Base-by-base conservation (phyloP, 2,797 vertebrate genomes). In the Urosaurus nigricauda region DNA sequence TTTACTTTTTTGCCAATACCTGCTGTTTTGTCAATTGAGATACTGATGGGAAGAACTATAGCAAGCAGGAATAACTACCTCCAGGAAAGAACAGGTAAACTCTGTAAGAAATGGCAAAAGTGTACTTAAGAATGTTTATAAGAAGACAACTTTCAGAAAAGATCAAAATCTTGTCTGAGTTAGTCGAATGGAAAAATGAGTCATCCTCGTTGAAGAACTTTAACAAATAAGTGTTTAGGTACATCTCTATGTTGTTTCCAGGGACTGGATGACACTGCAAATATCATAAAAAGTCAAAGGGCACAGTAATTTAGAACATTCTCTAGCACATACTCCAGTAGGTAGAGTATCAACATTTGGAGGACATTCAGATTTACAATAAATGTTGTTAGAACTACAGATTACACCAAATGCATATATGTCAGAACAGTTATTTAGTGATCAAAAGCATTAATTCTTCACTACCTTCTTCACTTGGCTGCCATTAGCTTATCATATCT, bases 11-110 rank as follows among this genome's bases (percentile, higher is more conserved):
- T 1, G 79, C n/a, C 0, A 0, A n/a, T 79, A 90, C 81, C 70
- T 83, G 87, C 78, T 87, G 85, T 35, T 94, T 56, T 58, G 58
- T 86, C 92, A 90, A 92, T 90, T 89, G 92, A 91, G 87, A 83
- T 56, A 51, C 7, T 40, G 40, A 65, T 78, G 84, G 85, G n/a
- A 94, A 90, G 17, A 86, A n/a, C 56, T 86, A 37, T 85, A 87
- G 7, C 40, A 93, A 56, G 73, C 51, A 92, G 84, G 32, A 92
- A 63, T 92, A 91, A 88, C 82, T 83, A 91, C 83, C 75, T 91
- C 35, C 77, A 92, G 65, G 70, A 91, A 92, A 93, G 26, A 89
- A 58, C 43, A 83, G 21, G 1, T 51, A 26, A 0, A 0, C 24
- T 92, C 51, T 58, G 32, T 79, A 86, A 93, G 8, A 73, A 40